A percentile compares a stretch with the other conserved stretches of the same genome.
phyloP scores from a whole-genome alignment of 2,113 vertebrate genomes.

The Nyctereutes procyonoides region DNA sequence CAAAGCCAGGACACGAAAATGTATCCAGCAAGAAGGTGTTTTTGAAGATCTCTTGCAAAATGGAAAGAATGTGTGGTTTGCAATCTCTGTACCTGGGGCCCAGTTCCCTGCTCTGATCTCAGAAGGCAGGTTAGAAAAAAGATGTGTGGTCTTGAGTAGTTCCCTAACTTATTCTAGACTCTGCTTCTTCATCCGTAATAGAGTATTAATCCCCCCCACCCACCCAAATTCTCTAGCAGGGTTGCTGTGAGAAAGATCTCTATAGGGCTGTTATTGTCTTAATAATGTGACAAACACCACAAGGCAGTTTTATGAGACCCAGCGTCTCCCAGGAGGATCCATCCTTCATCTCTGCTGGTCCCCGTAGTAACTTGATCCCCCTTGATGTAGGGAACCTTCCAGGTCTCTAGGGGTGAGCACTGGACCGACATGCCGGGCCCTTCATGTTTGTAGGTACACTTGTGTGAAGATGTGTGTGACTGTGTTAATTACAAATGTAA shows the following conservation, averaged over 20 bases:
- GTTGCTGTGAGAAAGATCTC: neutral
- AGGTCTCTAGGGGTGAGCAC: neutral
- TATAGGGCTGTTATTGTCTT: neutral
- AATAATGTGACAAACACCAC: neutral
- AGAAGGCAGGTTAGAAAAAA: neutral
- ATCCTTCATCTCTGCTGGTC: too few species aligned
- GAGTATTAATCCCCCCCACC: fast-evolving
- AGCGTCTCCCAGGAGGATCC: neutral
- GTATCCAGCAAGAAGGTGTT: neutral
- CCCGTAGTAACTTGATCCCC: neutral
- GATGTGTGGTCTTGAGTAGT: neutral
- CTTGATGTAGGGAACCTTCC: neutral
- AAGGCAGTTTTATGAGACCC: neutral
- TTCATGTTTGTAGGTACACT: neutral
- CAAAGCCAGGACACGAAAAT: too few species aligned
- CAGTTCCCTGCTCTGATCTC: neutral
- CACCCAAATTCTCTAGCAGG: fast-evolving
- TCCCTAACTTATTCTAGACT: neutral
- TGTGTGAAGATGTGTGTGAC: neutral
- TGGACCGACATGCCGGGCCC: neutral
- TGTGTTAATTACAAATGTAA: neutral
- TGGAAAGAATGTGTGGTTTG: neutral
- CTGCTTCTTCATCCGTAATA: neutral
- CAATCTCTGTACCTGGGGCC: neutral
- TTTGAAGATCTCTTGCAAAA: neutral